Base-by-base conservation (phyloP, 2,797 vertebrate species). In the Lophura swinhoii region DNA sequence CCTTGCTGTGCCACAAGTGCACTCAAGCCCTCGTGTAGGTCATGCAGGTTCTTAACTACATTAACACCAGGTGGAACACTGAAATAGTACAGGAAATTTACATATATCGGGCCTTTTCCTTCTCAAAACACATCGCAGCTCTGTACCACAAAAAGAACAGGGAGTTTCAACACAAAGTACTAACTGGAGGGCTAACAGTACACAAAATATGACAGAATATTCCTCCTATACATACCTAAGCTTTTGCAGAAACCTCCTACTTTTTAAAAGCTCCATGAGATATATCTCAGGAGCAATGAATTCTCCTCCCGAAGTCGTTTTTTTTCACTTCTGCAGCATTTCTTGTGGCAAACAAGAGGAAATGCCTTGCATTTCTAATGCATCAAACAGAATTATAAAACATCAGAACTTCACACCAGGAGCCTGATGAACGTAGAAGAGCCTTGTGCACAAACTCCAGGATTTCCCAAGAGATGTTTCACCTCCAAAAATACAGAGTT, bases 1-100 rank as follows among this genome's bases (percentile, higher is more conserved):
- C 0, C 2, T 74, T 24, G n/a, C 62, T 53, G 48, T 39, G n/a
- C n/a, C 55, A 74, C 1, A 3, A 49, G n/a, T 1, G 3, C 0
- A 0, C 44, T 56, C 37, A 18, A 68, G 33, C 7, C 22, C 33
- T 24, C 9, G 18, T 2, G 0, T 2, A 72, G 48, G 55, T 23
- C 62, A n/a, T 35, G 49, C 35, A 56, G 56, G 26, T 58, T 59
- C 29, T 20, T 55, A 81, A 41, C 43, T 62, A 74, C 16, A 14
- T 1, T 15, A 78, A 53, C 16, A 21, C 26, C 3, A 4, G 12
- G 13, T 69, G 26, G 22, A 41, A 82, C 48, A 17, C 12, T 59
- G 49, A 51, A 82, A 53, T n/a, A 26, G 13, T 18, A 12, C 12
- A 28, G 33, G 14, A 18, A 21, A 48, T 6, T 29, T 31, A 28